A percentile compares a stretch with the other conserved stretches of the same genome.
Conservation (phyloP, 2,113 vertebrate species). For the Aldabrachelys gigantea region DNA sequence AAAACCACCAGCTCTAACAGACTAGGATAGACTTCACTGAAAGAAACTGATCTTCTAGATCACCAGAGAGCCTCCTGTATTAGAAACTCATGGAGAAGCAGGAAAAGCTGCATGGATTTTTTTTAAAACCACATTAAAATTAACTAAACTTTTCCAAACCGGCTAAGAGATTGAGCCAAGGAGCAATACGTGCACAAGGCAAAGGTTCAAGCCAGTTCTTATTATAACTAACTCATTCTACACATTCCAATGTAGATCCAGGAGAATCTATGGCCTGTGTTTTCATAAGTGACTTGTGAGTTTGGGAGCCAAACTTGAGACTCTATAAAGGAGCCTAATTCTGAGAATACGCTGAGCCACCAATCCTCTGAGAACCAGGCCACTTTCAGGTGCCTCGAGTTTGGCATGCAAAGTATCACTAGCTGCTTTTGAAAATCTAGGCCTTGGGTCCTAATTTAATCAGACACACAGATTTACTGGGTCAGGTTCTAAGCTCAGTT, state of each 20-base stretch:
- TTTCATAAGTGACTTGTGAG: not conserved
- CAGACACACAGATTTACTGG: not conserved
- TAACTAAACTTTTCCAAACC: not conserved
- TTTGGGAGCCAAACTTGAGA: not conserved
- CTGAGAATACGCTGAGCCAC: not conserved
- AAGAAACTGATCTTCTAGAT: not conserved
- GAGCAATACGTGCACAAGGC: not conserved
- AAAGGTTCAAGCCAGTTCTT: not conserved
- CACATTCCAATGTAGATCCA: not conserved
- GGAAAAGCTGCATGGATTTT: not conserved
- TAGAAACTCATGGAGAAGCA: slow-evolving; percentile 24
- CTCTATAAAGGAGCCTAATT: not conserved
- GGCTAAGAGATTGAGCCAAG: not conserved
- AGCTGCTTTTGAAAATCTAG: not conserved
- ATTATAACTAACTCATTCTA: not conserved
- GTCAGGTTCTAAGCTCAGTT: not conserved
- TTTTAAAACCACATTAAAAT: no score
- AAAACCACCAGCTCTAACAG: not conserved
- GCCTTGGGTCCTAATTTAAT: not conserved
- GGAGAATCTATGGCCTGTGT: not conserved
- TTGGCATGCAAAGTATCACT: not conserved
- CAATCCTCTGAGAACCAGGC: fast-evolving
- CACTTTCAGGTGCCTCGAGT: not conserved
- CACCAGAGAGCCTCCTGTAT: slow-evolving; percentile 54
- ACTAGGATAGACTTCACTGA: not conserved